Conservation (phyloP, 2,797 vertebrate genomes). For the Platalea minor region DNA sequence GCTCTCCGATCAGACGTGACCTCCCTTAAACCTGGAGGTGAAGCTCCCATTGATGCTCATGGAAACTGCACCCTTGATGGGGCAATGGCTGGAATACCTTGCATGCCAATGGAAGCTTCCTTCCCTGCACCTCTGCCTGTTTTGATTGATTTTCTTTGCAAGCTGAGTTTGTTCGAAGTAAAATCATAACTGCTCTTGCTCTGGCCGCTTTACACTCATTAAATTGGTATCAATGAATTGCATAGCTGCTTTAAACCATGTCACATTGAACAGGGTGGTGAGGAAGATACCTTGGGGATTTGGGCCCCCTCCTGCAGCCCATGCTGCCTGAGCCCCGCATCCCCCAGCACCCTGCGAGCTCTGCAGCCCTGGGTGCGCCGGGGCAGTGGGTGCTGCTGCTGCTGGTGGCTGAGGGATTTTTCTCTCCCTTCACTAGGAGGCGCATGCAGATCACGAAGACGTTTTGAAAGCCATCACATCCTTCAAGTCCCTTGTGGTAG, state of each 20-base stretch:
- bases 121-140: not conserved
- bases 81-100: not conserved
- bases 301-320: not conserved
- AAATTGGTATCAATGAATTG: not conserved
- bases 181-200: not conserved
- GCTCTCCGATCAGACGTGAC: not conserved
- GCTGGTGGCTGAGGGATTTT: not conserved
- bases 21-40: not conserved
- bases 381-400: not conserved
- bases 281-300: not conserved
- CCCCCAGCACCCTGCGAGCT: not conserved
- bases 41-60: not conserved
- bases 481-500: constrained; percentile 92
- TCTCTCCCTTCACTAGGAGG: constrained; percentile 80
- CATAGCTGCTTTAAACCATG: not conserved
- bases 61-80: not conserved
- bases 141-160: not conserved
- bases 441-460: constrained; percentile 91
- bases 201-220: not conserved
- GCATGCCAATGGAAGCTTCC: not conserved
- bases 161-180: not conserved
- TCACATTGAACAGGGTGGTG: not conserved
- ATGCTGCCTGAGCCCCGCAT: not conserved
- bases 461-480: constrained; percentile 85
- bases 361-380: not conserved